Evolutionary conservation across 2,888 invertebrate genomes (phyloP), one percentile per base, ranked within the genome.

Genomic region (Lithophane socia): DNA sequence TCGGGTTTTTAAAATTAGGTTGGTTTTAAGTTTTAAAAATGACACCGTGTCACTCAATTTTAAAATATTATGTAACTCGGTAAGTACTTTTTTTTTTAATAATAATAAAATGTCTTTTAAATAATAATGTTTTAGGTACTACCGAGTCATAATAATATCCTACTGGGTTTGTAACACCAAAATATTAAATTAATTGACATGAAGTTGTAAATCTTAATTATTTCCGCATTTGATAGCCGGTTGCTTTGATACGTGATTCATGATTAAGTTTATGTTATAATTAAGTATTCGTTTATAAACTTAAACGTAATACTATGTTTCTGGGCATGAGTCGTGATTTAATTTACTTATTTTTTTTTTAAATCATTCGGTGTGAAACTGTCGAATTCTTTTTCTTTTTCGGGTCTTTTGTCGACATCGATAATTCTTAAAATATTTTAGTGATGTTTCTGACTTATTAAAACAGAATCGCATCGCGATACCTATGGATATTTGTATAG

Each of bases 221-320:
- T 78, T 78, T 77, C 58, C 67, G 54, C 29, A 56, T 78, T 83
- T 54, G 29, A 56, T 21, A 56, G n/a, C 5, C 44, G 52, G 7
- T 37, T 60, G 7, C 24, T 47, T 54, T 60, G 13, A 8, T 49
- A 16, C 9, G 12, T 56, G 18, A n/a, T 29, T 56, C 0, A 63
- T 44, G 12, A 44, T 7, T 47, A 7, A 1, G 10, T 49, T 24
- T 4, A 13, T 49, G 42, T 61, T n/a, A 7, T n/a, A 42, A 52
- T 24, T 24, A 37, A 37, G 37, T 37, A 54, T 29, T 21, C 21
- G 3, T 37, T n/a, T n/a, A 21, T 21, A n/a, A 16, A 9, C 16
- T 60, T 60, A 10, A 61, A 37, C 3, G 29, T 21, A 37, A 67
- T 54, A 2, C 24, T 16, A 7, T 58, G 13, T 24, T 24, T 29